Percentiles rank a stretch among this genome's conserved stretches.
These are phyloP conservation scores for Sprattus sprattus DNA, from an alignment of 2,113 vertebrate genomes.

Conservation along the genomic window DNA sequence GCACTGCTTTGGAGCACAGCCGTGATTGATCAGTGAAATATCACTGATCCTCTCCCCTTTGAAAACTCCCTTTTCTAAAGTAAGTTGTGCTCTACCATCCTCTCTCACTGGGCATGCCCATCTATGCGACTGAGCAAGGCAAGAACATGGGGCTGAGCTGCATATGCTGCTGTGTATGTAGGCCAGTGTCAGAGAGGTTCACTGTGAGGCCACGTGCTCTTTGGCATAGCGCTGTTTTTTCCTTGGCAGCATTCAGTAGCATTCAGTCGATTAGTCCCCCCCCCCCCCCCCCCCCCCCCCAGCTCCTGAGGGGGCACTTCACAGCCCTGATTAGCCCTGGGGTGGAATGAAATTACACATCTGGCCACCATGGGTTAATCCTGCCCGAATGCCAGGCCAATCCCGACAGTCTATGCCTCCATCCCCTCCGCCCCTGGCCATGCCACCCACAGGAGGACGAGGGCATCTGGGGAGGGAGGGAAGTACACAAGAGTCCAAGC, in stretches of 20 bases:
- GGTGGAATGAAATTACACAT: slow-evolving; percentile 2
- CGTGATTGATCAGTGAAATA: neutral
- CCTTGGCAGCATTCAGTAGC: neutral
- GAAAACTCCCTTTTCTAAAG: neutral
- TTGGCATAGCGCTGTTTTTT: no score
- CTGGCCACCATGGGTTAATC: neutral
- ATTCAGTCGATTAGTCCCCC: neutral
- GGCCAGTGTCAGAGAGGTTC: neutral
- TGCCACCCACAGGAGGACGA: neutral
- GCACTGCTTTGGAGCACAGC: neutral
- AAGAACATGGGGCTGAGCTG: neutral
- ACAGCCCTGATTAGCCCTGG: neutral
- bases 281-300: neutral
- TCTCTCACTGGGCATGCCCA: neutral
- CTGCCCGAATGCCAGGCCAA: neutral
- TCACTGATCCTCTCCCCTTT: neutral
- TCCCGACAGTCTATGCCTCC: neutral
- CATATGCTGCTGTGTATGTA: neutral
- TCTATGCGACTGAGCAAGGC: neutral
- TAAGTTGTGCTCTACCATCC: neutral
- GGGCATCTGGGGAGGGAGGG: no score
- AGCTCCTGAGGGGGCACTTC: neutral
- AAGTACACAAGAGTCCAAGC: neutral
- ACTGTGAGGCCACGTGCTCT: neutral
- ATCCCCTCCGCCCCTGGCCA: neutral